Evolutionary conservation across 1,140 invertebrate species (phyloP), one percentile per base, ranked within the genome.

Genomic region (Hypsibius dujardini): DNA sequence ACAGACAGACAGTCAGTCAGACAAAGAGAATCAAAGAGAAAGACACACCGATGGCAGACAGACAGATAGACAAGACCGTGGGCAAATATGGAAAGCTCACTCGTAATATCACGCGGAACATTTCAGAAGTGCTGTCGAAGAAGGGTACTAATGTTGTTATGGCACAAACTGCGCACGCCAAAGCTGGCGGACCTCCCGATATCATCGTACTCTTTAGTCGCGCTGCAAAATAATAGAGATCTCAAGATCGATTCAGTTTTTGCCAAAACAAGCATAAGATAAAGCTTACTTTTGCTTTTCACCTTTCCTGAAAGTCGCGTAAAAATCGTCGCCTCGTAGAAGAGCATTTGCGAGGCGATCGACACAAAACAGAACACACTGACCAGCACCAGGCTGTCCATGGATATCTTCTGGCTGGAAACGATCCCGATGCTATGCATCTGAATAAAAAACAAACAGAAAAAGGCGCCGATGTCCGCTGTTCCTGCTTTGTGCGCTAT

Each of bases 401-500:
- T 67, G 12, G 62, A 14, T 14, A 67, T 42, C 45, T 67, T 42
- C 62, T 67, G 62, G 62, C 62, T 67, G 45, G 62, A 7, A 14
- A 67, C 3, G 3, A 67, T 14, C 12, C 62, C 62, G 42, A 67
- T 42, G 7, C 12, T 3, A 3, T 67, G 62, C 3, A 67, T 67
- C 62, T 67, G 62, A 12, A 42, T 3, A 7, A 67, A 3, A 7
- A 42, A 67, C 3, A 42, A 14, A 67, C n/a, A 56, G 7, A 7
- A 56, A 7, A 56, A 7, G 7, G n/a, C 7, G 50, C 50, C 7
- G n/a, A 56, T n/a, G n/a, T n/a, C n/a, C n/a, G n/a, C n/a, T n/a
- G n/a, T n/a, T n/a, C n/a, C n/a, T n/a, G n/a, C n/a, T n/a, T n/a
- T n/a, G n/a, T n/a, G n/a, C n/a, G n/a, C 50, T 7, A 56, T n/a